A percentile compares a stretch with the other conserved stretches of the same genome.
phyloP scores from a whole-genome alignment of 2,113 vertebrate species.

The Natator depressus region DNA sequence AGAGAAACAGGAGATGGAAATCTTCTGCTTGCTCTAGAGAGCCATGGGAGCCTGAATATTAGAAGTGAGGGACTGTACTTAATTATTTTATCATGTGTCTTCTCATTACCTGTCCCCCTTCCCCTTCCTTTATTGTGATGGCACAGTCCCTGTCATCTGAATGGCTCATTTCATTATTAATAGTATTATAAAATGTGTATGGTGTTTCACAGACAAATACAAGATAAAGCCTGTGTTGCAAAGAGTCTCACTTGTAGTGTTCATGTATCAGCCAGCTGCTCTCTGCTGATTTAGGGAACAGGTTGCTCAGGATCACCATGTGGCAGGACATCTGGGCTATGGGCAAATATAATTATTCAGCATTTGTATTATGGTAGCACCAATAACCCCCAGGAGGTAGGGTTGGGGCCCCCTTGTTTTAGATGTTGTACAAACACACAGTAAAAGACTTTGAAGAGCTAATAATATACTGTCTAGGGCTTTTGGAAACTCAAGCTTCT shows the following conservation, averaged over 20 bases:
- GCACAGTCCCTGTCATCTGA: background rate
- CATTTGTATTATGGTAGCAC: background rate
- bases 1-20: background rate
- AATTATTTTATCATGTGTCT: background rate
- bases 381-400: background rate
- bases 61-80: background rate
- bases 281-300: background rate
- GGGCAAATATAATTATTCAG: background rate
- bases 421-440: background rate
- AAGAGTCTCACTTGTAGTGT: background rate
- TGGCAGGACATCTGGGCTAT: background rate
- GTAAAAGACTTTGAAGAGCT: background rate
- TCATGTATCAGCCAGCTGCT: background rate
- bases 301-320: background rate
- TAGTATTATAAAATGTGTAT: background rate
- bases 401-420: background rate
- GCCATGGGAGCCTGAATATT: background rate
- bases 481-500: background rate
- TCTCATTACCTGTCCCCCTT: background rate
- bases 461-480: background rate
- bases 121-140: background rate
- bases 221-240: background rate
- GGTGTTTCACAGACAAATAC: background rate
- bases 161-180: background rate
- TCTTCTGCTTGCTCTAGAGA: background rate